Evolutionary conservation across 1,140 invertebrate genomes (phyloP), one percentile per base, ranked within the genome.

Genomic region (Choristoneura fumiferana): DNA sequence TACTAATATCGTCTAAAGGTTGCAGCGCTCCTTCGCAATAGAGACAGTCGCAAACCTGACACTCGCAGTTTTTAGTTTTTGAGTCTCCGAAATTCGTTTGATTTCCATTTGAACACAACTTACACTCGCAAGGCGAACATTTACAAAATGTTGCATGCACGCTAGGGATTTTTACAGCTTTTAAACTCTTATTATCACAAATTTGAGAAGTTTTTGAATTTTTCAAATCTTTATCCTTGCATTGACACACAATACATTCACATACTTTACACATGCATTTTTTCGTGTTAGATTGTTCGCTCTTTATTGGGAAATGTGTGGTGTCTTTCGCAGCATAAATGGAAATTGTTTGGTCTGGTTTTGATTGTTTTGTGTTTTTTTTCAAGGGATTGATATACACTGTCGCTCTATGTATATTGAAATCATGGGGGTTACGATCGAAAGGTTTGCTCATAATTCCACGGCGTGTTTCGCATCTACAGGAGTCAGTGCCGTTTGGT

Each of bases 101-200:
- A 4, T 37, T 37, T 37, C 8, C n/a, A 6, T 15, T 14, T 43
- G 13, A 15, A 33, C 65, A 67, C 54, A 68, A 40, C 40, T 69
- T 37, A 55, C 73, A 73, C 62, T 80, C 68, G 29, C 69, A 78
- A 5, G 67, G 59, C 0, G 57, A 29, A 59, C 70, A 80, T 63
- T 66, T 63, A 59, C 73, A 73, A 22, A 29, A 1, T 29, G 22
- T 12, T 29, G 10, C 22, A 3, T 29, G 2, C 22, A 29, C 22
- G 22, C 22, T 29, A 6, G 22, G 22, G 6, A 29, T 29, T 29
- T 29, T 29, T 3, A 29, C 22, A 3, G 22, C 6, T 29, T 29
- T 29, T 6, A 29, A 29, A 29, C 22, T 29, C 22, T 29, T 29
- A 29, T 6, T 29, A 29, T 29, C 22, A 29, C 2, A 58, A 13